Conservation (phyloP, 1,140 invertebrate species). For the Micrasema minimum region DNA sequence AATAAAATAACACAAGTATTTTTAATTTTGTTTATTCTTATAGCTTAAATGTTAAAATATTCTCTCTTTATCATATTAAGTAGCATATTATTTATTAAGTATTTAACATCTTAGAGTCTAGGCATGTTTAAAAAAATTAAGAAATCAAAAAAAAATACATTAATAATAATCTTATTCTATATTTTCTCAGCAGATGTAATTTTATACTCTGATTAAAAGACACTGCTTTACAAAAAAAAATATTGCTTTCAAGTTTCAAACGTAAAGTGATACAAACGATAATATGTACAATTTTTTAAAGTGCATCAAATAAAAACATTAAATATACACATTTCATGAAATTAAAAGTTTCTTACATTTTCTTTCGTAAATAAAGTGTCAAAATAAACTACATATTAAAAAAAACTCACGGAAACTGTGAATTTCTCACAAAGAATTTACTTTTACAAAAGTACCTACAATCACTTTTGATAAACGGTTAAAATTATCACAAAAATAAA, state of each 20-base stretch:
- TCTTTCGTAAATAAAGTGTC: no score
- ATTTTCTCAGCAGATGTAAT: no score
- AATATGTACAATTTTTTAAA: conserved; percentile 1
- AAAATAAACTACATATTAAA: no score
- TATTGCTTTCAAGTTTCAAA: background rate
- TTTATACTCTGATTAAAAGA: no score
- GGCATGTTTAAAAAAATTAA: conserved; percentile 40
- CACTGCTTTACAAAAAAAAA: no score
- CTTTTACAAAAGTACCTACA: no score
- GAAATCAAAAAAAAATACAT: conserved; percentile 26
- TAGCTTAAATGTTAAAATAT: conserved; percentile 52
- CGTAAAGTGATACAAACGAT: no score
- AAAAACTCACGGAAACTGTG: no score
- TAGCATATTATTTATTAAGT: conserved; percentile 48
- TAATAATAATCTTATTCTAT: no score
- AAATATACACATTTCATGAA: background rate
- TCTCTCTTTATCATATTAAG: conserved; percentile 50
- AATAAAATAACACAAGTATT: conserved; percentile 25
- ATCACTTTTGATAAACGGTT: no score
- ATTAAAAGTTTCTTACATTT: no score
- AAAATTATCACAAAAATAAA: conserved; percentile 6
- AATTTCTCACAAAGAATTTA: no score
- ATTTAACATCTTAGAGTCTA: conserved; percentile 51
- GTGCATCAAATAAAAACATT: background rate
- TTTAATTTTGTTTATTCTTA: conserved; percentile 50